Evolutionary conservation across 1,140 invertebrate genomes (phyloP), one percentile per base, ranked within the genome.

Genomic region (Drosophila mauritiana): DNA sequence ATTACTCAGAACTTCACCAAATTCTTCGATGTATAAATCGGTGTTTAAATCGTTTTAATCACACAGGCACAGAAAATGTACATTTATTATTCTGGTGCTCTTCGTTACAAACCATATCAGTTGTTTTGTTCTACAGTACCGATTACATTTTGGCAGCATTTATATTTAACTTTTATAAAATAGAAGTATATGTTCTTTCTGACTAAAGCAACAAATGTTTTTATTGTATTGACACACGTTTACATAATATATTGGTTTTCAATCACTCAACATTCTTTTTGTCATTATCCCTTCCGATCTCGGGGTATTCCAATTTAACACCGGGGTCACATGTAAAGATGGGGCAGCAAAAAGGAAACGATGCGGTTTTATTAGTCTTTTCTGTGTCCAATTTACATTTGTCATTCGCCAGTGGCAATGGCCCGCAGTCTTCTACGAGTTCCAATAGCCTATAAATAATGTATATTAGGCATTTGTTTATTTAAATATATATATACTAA

Each of bases 401-500:
- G 51, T 96, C 95, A 88, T 97, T 97, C 51, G 96, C 94, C 45
- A 97, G 94, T 4, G 97, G 97, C 43, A 97, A 93, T 8, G 97
- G 96, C 13, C 97, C 97, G 80, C 97, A 98, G 92, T 97, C 97
- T 90, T 97, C 96, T 0, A 97, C 97, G 56, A 97, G 93, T 92
- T 97, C 97, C 58, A 97, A 93, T 0, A 97, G 94, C 65, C 95
- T 94, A 51, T 0, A 13, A 49, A 48, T 17, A 20, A 20, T 10
- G 8, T 6, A 17, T 25, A 39, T 22, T 22, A 22, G 20, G 20
- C 61, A 45, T 42, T 8, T 17, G 31, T 15, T 17, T 2, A 6
- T 39, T 39, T 6, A 39, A 39, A 39, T 2, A 10, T 31, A 31
- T 31, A 31, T 8, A 7, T 7, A 8, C 6, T 8, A 8, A 31